Conservation (phyloP, 2,888 invertebrate species). For the Andrena bicolor region DNA sequence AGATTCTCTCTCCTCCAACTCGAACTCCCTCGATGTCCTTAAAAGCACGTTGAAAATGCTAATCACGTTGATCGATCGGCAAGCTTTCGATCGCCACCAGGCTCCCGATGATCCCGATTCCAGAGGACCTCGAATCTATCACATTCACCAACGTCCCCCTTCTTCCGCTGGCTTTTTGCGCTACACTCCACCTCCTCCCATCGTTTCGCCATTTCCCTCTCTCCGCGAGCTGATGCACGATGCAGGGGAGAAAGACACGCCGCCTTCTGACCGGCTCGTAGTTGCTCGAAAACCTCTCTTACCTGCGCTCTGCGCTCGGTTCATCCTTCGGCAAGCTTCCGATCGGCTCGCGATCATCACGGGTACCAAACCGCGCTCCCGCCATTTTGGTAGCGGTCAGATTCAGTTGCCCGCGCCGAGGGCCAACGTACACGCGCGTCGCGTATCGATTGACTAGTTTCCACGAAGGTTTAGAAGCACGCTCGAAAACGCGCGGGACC, state of each 20-base stretch:
- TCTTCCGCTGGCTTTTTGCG: conserved; percentile 57
- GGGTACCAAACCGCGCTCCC: conserved; percentile 10
- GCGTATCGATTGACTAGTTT: conserved; percentile 13
- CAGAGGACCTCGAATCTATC: conserved; percentile 65
- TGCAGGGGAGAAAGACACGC: conserved; percentile 82
- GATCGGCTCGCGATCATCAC: conserved; percentile 15
- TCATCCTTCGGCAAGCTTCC: conserved; percentile 53
- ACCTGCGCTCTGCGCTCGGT: conserved; percentile 70
- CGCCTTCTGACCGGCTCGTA: conserved; percentile 79
- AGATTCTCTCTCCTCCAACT: no score
- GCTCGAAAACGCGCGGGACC: conserved; percentile 39
- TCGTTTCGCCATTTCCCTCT: conserved; percentile 79
- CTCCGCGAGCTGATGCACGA: conserved; percentile 77
- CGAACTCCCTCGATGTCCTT: no score
- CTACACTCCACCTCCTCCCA: conserved; percentile 67
- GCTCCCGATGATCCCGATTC: conserved; percentile 71
- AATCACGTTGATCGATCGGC: background rate
- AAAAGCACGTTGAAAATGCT: background rate
- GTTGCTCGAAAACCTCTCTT: conserved; percentile 81
- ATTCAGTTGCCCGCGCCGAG: conserved; percentile 15
- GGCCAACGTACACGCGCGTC: background rate
- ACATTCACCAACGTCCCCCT: conserved; percentile 53
- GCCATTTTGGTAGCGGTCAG: conserved; percentile 28
- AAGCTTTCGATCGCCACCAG: background rate
- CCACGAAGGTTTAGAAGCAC: background rate